Base-by-base conservation (phyloP, 2,797 vertebrate species). In the Tauraco hartlaubi region DNA sequence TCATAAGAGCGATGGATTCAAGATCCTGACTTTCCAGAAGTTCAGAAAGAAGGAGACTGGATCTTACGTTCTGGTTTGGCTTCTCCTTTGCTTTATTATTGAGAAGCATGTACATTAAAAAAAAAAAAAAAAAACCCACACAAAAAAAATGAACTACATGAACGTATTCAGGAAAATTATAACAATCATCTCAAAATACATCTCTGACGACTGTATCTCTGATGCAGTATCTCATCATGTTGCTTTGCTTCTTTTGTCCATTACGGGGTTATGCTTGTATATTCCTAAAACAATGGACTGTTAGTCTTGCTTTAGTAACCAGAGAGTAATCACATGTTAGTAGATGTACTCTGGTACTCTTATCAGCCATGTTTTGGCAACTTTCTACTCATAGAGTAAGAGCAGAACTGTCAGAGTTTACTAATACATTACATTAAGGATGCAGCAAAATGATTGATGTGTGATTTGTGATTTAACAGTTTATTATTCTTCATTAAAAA, bases 401-500 rank as follows among this genome's bases (percentile, higher is more conserved):
- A 80, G 35, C 19, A 68, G 39, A 66, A 64, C 37, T 52, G 35
- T 78, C 43, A 83, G 55, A 67, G 7, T 89, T 96, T 89, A 92
- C 46, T 92, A 87, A 92, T 86, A 85, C 58, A 71, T 92, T 91
- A 37, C 43, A 67, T 92, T 84, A 96, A 86, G 44, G 52, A 62
- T 85, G 33, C 51, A 93, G 75, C 33, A 73, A 83, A 95, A 95
- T 95, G 87, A 96, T 85, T 95, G 94, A 96, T 95, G 80, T 55
- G 63, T 29, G 76, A 90, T 95, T 95, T 55, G 63, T 29, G 76
- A 90, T 95, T 95, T 95, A 96, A 91, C 88, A 89, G 69, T 96
- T 95, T 91, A 74, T 96, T 95, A 88, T 93, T 96, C 82, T 90
- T 96, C 85, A 94, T 97, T 96, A 97, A 95, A 97, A 94, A 91